Base-by-base conservation (phyloP, 2,888 invertebrate species). In the Tenthredo livida region DNA sequence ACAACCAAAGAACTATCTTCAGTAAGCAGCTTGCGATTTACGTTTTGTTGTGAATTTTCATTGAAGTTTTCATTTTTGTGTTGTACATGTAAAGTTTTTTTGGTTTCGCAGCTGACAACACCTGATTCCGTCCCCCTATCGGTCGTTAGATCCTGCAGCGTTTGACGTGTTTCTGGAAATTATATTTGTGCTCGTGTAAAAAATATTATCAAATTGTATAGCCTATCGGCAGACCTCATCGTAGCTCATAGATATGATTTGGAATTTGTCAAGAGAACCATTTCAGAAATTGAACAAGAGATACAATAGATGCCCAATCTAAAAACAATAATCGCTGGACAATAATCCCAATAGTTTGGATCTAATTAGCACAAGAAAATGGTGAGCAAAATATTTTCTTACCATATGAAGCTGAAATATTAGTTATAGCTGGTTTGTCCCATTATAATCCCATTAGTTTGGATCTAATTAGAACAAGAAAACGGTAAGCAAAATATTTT, bases 321-420 rank as follows among this genome's bases (percentile, higher is more conserved):
- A n/a, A 1, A 65, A 65, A 25, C 25, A 65, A 25, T 9, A 21
- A 29, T 25, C 15, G 0, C 21, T 65, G 12, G 12, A 10, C 15
- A 25, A 4, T 25, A 25, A 61, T n/a, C n/a, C n/a, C n/a, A n/a
- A n/a, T n/a, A n/a, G n/a, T n/a, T n/a, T n/a, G n/a, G n/a, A 61
- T 61, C 6, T 21, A 21, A 21, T 61, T 61, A 29, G 29, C 5
- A n/a, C 17, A 50, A 50, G 50, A 12, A 25, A 65, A 65, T 10
- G 10, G 2, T 65, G 12, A 65, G 15, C 12, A 6, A 17, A 25
- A 25, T n/a, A n/a, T 73, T 10, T 21, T 37, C 58, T 77, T 21
- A 77, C 29, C 50, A 54, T 77, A 50, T 77, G 58, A n/a, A 77
- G 25, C 50, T 54, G n/a, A 50, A 33, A 33, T 33, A 5, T 33